Base-by-base conservation (phyloP, 2,797 vertebrate genomes). In the Rhincodon typus region DNA sequence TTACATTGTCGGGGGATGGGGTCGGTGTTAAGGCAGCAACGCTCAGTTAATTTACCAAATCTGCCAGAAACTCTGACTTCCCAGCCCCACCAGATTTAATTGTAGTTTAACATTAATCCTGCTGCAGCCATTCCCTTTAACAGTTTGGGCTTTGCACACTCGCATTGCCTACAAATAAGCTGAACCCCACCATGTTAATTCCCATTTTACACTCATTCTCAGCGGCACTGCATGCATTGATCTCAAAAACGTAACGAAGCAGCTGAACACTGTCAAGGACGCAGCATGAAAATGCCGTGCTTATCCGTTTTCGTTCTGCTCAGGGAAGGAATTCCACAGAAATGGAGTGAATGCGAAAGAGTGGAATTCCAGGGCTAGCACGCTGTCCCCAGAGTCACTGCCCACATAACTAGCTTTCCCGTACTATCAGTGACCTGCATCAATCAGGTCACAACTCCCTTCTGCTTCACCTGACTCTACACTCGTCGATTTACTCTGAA, bases 31-130 rank as follows among this genome's bases (percentile, higher is more conserved):
- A 57, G 53, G 30, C 46, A 53, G 86, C 87, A 62, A 57, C 6
- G 27, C 50, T 30, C 25, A 15, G 50, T 57, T 38, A 66, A 38
- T 17, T n/a, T 27, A 10, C 38, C 62, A 38, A 7, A 7, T 10
- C 34, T 66, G 90, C 5, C 21, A 66, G 57, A 38, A 67, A 66
- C 8, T n/a, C 46, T 23, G 66, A 66, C n/a, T 93, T 93, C 57
- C 62, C 72, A 46, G 46, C 46, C 42, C 94, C 53, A n/a, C 94
- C 53, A n/a, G 42, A 25, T 46, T 74, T 94, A 94, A 74, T 94
- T 94, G 10, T 19, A 27, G 46, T 74, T 46, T 94, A 69, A 94
- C 94, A 94, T 4, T 94, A 94, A 94, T 94, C 94, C 25, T 30
- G 42, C 19, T 46, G 66, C 66, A 25, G 70, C 4, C 67, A 94